phyloP scores from a whole-genome alignment of 2,888 invertebrate genomes.

The Apamea epomidion region DNA sequence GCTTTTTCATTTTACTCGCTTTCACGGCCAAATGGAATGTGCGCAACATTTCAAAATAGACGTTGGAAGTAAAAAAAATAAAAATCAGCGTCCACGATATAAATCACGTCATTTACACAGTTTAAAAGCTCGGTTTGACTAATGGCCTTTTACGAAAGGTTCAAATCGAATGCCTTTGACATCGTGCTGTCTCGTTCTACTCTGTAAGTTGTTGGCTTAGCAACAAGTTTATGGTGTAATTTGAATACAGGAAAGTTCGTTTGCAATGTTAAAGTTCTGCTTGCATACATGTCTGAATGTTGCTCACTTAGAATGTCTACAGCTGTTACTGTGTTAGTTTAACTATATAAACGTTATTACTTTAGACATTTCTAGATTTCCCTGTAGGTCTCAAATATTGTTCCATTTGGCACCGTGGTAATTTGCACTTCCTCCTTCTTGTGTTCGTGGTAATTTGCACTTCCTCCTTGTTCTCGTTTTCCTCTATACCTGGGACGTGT shows the following conservation, averaged over 20 bases:
- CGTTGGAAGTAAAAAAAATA: constrained; percentile 72
- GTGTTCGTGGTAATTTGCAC: constrained; percentile 4
- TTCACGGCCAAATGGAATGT: constrained; percentile 78
- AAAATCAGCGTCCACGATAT: constrained; percentile 77
- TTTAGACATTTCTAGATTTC: constrained; percentile 41
- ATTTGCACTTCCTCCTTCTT: constrained; percentile 5
- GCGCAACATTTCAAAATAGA: constrained; percentile 80
- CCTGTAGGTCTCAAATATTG: constrained; percentile 27
- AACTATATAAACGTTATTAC: constrained; percentile 25
- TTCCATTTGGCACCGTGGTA: background rate
- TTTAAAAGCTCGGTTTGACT: constrained; percentile 82
- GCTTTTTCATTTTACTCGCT: constrained; percentile 77
- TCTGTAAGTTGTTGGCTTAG: constrained; percentile 34
- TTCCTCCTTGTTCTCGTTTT: background rate
- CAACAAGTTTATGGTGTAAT: constrained; percentile 48
- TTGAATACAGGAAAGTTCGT: constrained; percentile 39
- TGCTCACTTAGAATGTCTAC: constrained; percentile 15
- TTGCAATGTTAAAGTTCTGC: constrained; percentile 21
- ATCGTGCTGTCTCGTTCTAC: constrained; percentile 67
- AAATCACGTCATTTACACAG: constrained; percentile 83
- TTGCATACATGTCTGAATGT: constrained; percentile 38
- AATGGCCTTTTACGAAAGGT: constrained; percentile 76
- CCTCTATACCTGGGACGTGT: background rate
- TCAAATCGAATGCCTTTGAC: constrained; percentile 72
- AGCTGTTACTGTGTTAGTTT: constrained; percentile 15